Conservation (phyloP, 2,113 vertebrate species). For the Thamnaconus septentrionalis region DNA sequence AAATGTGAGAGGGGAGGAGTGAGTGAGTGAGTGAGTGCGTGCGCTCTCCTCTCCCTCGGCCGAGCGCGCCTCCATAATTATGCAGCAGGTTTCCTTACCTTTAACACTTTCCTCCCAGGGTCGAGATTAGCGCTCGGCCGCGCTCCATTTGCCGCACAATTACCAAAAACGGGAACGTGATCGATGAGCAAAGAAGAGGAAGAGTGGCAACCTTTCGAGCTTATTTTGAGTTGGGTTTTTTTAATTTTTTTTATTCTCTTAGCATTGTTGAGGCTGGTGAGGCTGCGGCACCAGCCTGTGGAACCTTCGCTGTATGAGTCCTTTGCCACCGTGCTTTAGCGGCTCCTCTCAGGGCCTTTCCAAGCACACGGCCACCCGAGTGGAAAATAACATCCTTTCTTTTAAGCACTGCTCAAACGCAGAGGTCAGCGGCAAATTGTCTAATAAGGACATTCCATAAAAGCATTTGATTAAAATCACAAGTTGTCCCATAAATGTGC, state of each 20-base stretch:
- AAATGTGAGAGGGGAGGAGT: conserved; percentile 67
- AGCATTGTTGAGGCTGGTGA: too few relatives aligned
- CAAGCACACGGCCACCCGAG: conserved; percentile 23
- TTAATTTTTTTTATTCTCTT: conserved; percentile 36
- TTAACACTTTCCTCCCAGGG: conserved; percentile 74
- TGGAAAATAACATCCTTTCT: conserved; percentile 43
- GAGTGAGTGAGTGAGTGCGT: too few relatives aligned
- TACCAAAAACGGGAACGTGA: conserved; percentile 70
- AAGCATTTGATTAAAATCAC: conserved; percentile 60
- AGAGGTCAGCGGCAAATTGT: conserved; percentile 56
- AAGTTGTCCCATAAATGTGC: conserved; percentile 50
- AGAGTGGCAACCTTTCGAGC: conserved; percentile 69
- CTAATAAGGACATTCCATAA: conserved; percentile 52
- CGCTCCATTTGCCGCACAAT: conserved; percentile 75
- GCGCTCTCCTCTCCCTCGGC: conserved; percentile 44
- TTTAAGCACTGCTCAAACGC: conserved; percentile 33
- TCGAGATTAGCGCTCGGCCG: conserved; percentile 68
- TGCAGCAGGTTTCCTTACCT: conserved; percentile 70
- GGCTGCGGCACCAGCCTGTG: conserved; percentile 38
- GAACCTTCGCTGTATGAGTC: conserved; percentile 29
- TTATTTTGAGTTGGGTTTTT: conserved; percentile 44
- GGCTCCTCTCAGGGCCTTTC: conserved; percentile 27
- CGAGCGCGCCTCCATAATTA: conserved; percentile 63
- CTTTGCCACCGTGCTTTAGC: conserved; percentile 35
- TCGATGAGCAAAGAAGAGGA: conserved; percentile 71